Conservation (phyloP, 2,797 vertebrate genomes). For the Monodelphis domestica region DNA sequence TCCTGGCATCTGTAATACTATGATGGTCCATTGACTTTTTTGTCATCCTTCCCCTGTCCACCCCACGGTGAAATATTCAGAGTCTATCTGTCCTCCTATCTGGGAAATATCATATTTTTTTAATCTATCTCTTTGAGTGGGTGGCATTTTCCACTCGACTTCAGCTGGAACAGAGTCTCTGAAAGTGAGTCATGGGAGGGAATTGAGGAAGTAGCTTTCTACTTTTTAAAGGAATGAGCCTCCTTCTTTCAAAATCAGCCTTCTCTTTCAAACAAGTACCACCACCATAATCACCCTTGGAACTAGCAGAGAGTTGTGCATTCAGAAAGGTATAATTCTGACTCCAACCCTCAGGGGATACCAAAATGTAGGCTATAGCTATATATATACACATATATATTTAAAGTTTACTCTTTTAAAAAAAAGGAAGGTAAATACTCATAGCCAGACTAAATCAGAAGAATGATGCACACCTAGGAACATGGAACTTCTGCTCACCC, state of each 20-base stretch:
- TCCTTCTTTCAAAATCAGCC: neutral
- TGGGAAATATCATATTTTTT: neutral
- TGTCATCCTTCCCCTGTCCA: fast-evolving
- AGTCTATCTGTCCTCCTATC: too few species aligned
- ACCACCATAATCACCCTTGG: neutral
- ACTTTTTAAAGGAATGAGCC: neutral
- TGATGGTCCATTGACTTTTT: neutral
- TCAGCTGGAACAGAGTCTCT: neutral
- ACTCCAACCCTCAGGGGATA: neutral
- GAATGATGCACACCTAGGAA: neutral
- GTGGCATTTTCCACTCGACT: neutral
- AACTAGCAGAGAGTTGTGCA: neutral
- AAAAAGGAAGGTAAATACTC: neutral
- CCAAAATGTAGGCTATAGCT: neutral
- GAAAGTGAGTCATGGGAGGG: neutral
- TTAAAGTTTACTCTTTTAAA: too few species aligned
- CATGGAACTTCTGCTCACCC: neutral
- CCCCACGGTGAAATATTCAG: neutral
- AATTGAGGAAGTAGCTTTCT: neutral
- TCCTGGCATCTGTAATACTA: neutral
- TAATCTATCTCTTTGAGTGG: neutral
- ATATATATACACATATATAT: too few species aligned
- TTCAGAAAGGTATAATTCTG: neutral
- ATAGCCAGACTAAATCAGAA: neutral
- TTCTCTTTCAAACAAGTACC: neutral